Conservation (phyloP, 1,140 invertebrate species). For the Sarcophaga peregrina region DNA sequence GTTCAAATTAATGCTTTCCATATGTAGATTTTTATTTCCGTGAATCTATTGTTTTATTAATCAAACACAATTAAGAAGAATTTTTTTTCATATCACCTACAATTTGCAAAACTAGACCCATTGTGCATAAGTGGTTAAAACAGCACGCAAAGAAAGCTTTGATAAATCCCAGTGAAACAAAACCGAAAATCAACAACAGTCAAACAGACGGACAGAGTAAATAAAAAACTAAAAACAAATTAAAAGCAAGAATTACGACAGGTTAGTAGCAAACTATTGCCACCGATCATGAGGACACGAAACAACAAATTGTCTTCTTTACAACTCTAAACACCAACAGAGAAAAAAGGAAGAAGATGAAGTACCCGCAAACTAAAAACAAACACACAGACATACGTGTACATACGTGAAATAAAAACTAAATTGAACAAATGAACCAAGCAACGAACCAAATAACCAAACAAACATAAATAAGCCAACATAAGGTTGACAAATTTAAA, state of each 20-base stretch:
- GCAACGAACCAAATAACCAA: neutral
- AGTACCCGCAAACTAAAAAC: slow-evolving; percentile 23
- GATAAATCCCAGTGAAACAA: slow-evolving; percentile 11
- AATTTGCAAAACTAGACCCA: neutral
- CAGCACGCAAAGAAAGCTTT: slow-evolving; percentile 35
- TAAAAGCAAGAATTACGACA: slow-evolving; percentile 43
- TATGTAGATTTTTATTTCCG: no score
- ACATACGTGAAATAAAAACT: neutral
- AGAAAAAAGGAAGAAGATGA: slow-evolving; percentile 23
- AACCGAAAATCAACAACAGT: slow-evolving; percentile 13
- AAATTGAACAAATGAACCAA: slow-evolving; percentile 13
- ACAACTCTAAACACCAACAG: neutral
- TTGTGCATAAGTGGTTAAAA: neutral
- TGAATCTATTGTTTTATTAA: no score
- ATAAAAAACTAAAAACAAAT: slow-evolving; percentile 29
- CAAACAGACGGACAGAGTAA: neutral
- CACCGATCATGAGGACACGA: slow-evolving; percentile 36
- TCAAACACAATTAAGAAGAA: no score
- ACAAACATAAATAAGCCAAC: neutral
- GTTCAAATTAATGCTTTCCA: no score
- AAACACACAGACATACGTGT: neutral
- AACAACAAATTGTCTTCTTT: slow-evolving; percentile 35
- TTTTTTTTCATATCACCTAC: no score
- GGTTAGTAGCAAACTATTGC: slow-evolving; percentile 42
- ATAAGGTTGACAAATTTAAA: slow-evolving; percentile 39